Base-by-base conservation (phyloP, 2,888 invertebrate genomes). In the Automeris io region DNA sequence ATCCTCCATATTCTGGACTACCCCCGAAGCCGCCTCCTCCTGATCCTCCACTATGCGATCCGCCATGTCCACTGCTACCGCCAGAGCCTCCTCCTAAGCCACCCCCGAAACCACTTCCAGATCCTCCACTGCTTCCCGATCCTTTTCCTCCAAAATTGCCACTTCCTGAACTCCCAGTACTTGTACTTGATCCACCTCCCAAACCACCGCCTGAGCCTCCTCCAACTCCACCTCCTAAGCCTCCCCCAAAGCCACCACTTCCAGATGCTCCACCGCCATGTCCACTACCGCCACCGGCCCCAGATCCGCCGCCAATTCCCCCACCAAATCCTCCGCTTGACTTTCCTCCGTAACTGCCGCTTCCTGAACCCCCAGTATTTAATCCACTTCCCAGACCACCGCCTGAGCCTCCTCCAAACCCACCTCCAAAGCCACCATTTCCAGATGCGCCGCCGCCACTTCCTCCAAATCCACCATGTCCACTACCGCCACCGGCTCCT, bases 391-490 rank as follows among this genome's bases (percentile, higher is more conserved):
- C 33, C 5, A 23, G 12, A 3, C 33, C 33, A 3, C 39, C 41
- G 5, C 44, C 54, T 11, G 43, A 40, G 18, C 61, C 16, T 16
- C 9, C 11, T n/a, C 33, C 36, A 3, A 35, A 32, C 0, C 42
- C 22, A 21, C 32, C 42, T 2, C 25, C 21, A 18, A 40, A 35
- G 1, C 41, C 16, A 1, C 40, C 29, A 23, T 23, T 8, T 1
- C 49, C 50, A 22, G 29, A 7, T n/a, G n/a, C n/a, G 5, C 43
- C 42, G 0, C 24, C 35, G 18, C 44, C 40, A 1, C 38, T 9
- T 5, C 39, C 36, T 1, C 47, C 50, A 23, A 37, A 36, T 5
- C 39, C 42, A 1, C 42, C 41, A n/a, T 40, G 39, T 39, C 76
- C 73, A 4, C 37, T 39, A 6, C 49, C 22, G 1, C 21, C 13